A percentile compares a stretch with the other conserved stretches of the same genome.
These are phyloP conservation scores for Mormyrus proboscirostris DNA, from an alignment of 2,797 vertebrate species.

Conservation along the genomic window DNA sequence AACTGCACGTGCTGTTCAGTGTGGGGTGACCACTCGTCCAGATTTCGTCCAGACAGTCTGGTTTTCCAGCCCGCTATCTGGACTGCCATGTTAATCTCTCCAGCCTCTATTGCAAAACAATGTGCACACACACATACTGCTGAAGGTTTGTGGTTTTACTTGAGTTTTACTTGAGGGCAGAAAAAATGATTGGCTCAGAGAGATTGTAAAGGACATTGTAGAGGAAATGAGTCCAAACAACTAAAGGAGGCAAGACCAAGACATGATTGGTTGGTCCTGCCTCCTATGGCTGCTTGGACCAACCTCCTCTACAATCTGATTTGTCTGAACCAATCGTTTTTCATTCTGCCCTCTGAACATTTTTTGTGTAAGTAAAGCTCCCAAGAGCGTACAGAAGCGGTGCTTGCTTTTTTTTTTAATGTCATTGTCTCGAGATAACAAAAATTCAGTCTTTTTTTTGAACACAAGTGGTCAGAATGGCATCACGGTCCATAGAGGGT, in stretches of 20 bases:
- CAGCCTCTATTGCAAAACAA: background rate
- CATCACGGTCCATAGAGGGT: background rate
- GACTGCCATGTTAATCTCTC: background rate
- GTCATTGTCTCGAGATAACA: background rate
- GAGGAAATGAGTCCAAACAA: background rate
- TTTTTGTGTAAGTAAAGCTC: background rate
- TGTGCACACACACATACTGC: background rate
- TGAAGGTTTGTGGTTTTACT: background rate
- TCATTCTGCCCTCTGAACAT: background rate
- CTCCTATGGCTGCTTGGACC: background rate
- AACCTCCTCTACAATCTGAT: background rate
- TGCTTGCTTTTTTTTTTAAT: background rate
- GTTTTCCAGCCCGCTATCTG: background rate
- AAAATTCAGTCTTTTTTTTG: background rate
- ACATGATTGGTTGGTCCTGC: background rate
- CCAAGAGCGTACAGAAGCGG: background rate
- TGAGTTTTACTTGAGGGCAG: background rate
- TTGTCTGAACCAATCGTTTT: background rate
- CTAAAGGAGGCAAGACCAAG: background rate
- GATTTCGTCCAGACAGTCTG: background rate
- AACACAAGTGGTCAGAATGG: background rate
- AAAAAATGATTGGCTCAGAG: background rate
- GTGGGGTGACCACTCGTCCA: background rate
- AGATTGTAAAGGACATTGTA: background rate
- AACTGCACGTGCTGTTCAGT: background rate